A percentile compares a stretch with the other conserved stretches of the same genome.
Conservation (phyloP, 2,888 invertebrate species). For the Nebria brevicollis region DNA sequence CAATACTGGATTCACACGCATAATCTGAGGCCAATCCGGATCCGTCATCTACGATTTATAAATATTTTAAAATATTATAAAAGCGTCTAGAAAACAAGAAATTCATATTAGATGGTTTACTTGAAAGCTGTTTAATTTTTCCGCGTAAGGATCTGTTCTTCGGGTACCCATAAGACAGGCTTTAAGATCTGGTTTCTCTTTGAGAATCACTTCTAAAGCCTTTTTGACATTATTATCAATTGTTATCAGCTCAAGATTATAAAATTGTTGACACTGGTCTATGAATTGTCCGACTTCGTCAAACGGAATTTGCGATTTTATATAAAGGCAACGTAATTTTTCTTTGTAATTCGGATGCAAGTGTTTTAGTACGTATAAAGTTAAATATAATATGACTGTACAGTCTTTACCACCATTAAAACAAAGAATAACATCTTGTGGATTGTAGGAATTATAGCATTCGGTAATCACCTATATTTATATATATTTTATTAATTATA, state of each 20-base stretch:
- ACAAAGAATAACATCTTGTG: constrained; percentile 84
- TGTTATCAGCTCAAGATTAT: constrained; percentile 76
- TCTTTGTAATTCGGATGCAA: constrained; percentile 55
- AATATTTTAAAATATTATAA: constrained; percentile 25
- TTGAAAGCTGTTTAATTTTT: constrained; percentile 74
- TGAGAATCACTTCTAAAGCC: constrained; percentile 73
- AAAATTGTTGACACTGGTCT: constrained; percentile 73
- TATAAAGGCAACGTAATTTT: constrained; percentile 78
- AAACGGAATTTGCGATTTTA: constrained; percentile 83
- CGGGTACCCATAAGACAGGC: constrained; percentile 94
- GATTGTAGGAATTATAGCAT: constrained; percentile 71
- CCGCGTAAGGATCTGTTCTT: constrained; percentile 85
- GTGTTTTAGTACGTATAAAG: constrained; percentile 64
- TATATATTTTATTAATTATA: background rate
- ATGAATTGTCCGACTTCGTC: constrained; percentile 89
- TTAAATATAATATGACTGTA: constrained; percentile 86
- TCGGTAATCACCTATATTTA: constrained; percentile 70
- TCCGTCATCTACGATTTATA: constrained; percentile 77
- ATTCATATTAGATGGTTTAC: constrained; percentile 59
- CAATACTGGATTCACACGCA: constrained; percentile 90
- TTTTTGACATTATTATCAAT: constrained; percentile 77
- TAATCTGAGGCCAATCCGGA: constrained; percentile 86
- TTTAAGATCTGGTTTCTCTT: constrained; percentile 71
- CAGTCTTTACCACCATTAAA: constrained; percentile 99
- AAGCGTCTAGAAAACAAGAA: constrained; percentile 5